Conservation (phyloP, 2,888 invertebrate species). For the Lutraria lutraria region DNA sequence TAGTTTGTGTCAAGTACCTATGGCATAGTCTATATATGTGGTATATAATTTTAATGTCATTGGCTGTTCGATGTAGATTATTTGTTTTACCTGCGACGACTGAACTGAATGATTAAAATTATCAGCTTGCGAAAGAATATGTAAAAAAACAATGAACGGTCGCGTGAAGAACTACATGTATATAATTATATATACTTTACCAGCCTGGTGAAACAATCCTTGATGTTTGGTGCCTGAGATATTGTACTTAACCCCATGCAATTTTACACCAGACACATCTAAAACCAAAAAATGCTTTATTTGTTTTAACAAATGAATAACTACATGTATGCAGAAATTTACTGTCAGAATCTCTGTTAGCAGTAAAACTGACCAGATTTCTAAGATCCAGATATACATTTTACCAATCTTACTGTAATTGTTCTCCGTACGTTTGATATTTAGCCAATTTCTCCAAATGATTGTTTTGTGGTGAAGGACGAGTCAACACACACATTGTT, state of each 20-base stretch:
- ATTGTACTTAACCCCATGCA: not conserved
- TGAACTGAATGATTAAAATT: not conserved
- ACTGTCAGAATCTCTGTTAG: no score
- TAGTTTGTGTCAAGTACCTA: no score
- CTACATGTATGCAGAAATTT: no score
- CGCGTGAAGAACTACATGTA: no score
- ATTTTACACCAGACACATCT: constrained; percentile 17
- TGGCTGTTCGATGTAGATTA: not conserved
- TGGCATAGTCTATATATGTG: no score
- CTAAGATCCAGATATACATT: no score
- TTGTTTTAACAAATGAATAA: not conserved
- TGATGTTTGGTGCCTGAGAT: not conserved
- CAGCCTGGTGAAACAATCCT: constrained; percentile 22
- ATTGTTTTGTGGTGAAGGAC: not conserved
- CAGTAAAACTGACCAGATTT: no score
- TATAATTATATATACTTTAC: not conserved
- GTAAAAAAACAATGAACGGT: not conserved
- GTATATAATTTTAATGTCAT: no score
- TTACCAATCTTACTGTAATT: no score
- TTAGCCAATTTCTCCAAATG: not conserved
- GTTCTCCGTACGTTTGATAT: no score
- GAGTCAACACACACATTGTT: not conserved
- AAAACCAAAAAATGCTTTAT: not conserved
- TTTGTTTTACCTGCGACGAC: not conserved
- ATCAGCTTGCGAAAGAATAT: not conserved